Base-by-base conservation (phyloP, 2,888 invertebrate species). In the Electrophaes corylata region DNA sequence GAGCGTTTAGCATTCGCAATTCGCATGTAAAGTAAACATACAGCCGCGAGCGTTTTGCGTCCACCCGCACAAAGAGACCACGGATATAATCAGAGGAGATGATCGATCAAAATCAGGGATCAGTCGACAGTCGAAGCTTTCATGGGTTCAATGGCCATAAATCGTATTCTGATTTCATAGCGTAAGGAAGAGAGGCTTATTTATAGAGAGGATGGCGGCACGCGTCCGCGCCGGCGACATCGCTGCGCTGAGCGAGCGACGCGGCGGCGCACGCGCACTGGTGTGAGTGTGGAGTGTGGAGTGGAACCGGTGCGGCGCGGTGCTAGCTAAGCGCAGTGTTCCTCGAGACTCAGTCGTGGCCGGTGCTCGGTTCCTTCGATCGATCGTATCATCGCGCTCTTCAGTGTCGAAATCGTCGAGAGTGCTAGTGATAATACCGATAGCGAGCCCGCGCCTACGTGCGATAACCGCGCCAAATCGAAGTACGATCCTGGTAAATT, bases 71-170 rank as follows among this genome's bases (percentile, higher is more conserved):
- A 18, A 11, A 19, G 16, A 35, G 8, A 40, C 57, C 44, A 47
- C 45, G 57, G 56, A 66, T 58, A 66, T 60, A 72, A 66, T 65
- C 65, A 57, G 65, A 71, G 60, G 51, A 40, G 31, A 66, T 64
- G 58, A 65, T 60, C 66, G 62, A 75, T 73, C 60, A 52, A 56
- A 63, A 71, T 65, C 66, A 65, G 39, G 60, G 64, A 69, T 80
- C 75, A 79, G 79, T 81, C 79, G 83, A 70, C 64, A 69, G 60
- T 69, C 66, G 78, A 83, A 82, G 77, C 79, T 87, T 82, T 83
- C 79, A 77, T 78, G 86, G 80, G 91, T 88, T 91, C 90, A 90
- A 81, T 75, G 88, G 79, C 85, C 91, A 90, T 89, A 88, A 86
- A 85, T 86, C 84, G 83, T 83, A 81, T 86, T 82, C 75, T 80